Base-by-base conservation (phyloP, 2,888 invertebrate genomes). In the Cyclophora punctaria region DNA sequence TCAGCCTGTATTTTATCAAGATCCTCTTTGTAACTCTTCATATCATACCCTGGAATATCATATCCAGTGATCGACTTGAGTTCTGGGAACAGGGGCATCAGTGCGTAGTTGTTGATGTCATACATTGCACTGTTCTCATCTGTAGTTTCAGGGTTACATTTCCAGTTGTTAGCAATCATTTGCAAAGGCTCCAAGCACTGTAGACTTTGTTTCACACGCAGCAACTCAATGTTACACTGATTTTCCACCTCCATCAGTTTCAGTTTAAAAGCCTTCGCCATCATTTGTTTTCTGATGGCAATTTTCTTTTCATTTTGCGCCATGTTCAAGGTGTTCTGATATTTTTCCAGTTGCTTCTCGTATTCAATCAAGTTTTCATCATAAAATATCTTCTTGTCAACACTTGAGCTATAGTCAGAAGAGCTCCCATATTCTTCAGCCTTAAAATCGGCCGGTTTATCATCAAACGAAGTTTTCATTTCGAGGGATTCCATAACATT, bases 171-270 rank as follows among this genome's bases (percentile, higher is more conserved):
- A 7, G 78, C 81, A 34, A 86, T 84, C 59, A 82, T 75, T 64
- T 84, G 74, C 48, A 88, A 65, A 2, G 88, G 87, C 55, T 85
- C 82, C 50, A 88, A 63, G 54, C 84, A 87, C 59, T 86, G 83
- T n/a, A 87, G 60, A 52, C 80, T 87, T 66, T 88, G 88, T 54
- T 88, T 86, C 20, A 87, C 80, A 33, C 85, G 73, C 45, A 87
- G 68, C 42, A 88, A 56, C 57, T 88, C 87, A 55, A 86, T 80
- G 54, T 87, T 88, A 56, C 87, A 87, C 66, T 88, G 87, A 57
- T 88, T 88, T 70, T 89, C 88, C 33, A 88, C 79, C 67, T 87
- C 88, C 55, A 87, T 60, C 44, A 87, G 69, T 58, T 86, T 89
- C 5, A 88, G 58, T 52, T 75, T 78, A 55, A 77, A 87, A 48